Percentiles rank a stretch among this genome's conserved stretches.
Evolutionary conservation across 2,797 vertebrate genomes (phyloP).

Genomic region (Myiotriccus ornatus): DNA sequence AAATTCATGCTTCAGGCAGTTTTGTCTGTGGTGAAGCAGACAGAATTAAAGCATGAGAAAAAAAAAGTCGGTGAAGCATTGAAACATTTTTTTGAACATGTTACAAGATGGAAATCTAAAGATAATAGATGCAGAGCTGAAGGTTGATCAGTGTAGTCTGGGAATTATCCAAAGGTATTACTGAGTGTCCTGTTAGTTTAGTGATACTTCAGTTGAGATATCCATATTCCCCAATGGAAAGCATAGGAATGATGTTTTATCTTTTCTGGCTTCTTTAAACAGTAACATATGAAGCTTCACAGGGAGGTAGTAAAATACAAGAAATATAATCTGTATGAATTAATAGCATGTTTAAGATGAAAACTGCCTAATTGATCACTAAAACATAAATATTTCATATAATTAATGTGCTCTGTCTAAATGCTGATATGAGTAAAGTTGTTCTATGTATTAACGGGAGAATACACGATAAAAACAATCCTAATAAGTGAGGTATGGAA

Average conservation of each 20-base stretch:
- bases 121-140: slow-evolving; percentile 27
- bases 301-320: background rate
- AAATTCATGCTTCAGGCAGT: slow-evolving; percentile 32
- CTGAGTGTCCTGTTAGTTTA: background rate
- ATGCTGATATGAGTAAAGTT: background rate
- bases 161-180: slow-evolving; percentile 1
- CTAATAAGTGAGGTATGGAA: background rate
- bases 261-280: background rate
- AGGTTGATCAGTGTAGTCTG: background rate
- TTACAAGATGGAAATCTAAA: background rate
- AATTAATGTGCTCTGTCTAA: background rate
- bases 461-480: background rate
- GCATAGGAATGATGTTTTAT: background rate
- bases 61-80: background rate
- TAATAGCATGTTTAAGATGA: background rate
- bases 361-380: background rate
- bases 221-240: background rate
- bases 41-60: background rate
- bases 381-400: background rate
- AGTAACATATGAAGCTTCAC: background rate
- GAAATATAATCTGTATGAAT: background rate
- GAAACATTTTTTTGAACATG: background rate
- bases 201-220: background rate
- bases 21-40: background rate
- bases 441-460: background rate